Evolutionary conservation across 2,888 invertebrate genomes (phyloP).

Genomic region (Lasioglossum marginatum): DNA sequence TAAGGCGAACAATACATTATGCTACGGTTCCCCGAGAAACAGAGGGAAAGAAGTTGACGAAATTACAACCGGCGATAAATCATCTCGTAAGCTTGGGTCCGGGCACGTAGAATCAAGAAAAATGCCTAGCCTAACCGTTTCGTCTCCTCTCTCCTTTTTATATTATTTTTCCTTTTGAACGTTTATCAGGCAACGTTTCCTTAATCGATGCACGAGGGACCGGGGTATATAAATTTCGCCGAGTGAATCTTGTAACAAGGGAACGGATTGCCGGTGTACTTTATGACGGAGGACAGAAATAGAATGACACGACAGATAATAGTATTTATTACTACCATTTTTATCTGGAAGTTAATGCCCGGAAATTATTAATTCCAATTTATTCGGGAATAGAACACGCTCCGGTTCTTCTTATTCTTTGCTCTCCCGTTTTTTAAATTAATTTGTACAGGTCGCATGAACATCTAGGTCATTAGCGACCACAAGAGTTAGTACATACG

Average conservation of each 20-base stretch:
- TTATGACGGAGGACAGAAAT: neutral
- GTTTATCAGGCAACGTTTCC: conserved; percentile 25
- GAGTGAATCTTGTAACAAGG: neutral
- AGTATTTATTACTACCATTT: neutral
- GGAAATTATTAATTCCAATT: neutral
- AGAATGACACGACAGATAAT: neutral
- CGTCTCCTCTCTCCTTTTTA: neutral
- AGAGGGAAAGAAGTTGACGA: conserved; percentile 62
- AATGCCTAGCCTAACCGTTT: conserved; percentile 35
- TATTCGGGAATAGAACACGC: neutral
- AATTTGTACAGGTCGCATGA: no score
- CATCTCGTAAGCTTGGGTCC: conserved; percentile 49
- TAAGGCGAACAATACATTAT: conserved; percentile 64
- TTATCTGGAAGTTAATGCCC: neutral
- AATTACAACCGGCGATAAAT: conserved; percentile 60
- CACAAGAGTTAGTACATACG: no score
- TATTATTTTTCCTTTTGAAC: conserved; percentile 16
- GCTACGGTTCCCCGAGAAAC: conserved; percentile 49
- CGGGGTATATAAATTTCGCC: conserved; percentile 1
- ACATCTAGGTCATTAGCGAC: no score
- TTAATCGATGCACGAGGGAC: conserved; percentile 1
- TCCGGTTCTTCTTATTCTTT: neutral
- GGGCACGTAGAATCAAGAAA: conserved; percentile 57
- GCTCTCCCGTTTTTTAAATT: neutral
- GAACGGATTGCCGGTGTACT: no score